Conservation (phyloP, 2,113 vertebrate genomes). For the Syngnathus scovelli region DNA sequence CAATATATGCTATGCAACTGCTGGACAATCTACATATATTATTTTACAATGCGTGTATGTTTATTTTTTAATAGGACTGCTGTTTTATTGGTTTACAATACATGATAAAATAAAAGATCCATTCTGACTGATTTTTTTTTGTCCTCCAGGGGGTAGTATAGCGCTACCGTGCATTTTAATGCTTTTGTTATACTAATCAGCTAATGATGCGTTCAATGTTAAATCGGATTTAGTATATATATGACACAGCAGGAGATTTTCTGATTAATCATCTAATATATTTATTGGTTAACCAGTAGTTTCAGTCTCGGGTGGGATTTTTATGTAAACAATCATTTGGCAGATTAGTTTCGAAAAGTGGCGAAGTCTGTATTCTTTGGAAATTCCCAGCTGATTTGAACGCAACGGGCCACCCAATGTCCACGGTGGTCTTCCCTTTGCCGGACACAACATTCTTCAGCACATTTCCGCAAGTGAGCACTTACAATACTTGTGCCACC, state of each 20-base stretch:
- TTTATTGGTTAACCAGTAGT: neutral
- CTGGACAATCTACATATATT: conserved; percentile 54
- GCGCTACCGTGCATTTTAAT: neutral
- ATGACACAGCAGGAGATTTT: neutral
- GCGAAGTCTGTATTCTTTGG: neutral
- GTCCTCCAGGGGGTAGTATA: conserved; percentile 25
- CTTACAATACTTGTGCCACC: conserved; percentile 54
- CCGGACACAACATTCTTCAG: neutral
- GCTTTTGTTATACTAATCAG: neutral
- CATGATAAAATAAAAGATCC: conserved; percentile 48
- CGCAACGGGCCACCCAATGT: neutral
- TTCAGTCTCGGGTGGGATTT: neutral
- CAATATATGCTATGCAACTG: conserved; percentile 69
- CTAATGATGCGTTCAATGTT: neutral
- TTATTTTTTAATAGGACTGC: conserved; percentile 37
- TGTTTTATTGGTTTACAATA: conserved; percentile 38
- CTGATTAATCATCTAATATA: neutral
- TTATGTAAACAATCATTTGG: neutral
- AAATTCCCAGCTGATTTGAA: neutral
- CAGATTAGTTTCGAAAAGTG: neutral
- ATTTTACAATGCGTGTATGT: conserved; percentile 29
- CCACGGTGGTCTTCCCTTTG: neutral
- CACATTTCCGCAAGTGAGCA: neutral
- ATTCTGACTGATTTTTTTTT: neutral
- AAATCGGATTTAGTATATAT: neutral